Evolutionary conservation across 2,888 invertebrate species (phyloP), one percentile per base, ranked within the genome.

Genomic region (Erebia epiphron): DNA sequence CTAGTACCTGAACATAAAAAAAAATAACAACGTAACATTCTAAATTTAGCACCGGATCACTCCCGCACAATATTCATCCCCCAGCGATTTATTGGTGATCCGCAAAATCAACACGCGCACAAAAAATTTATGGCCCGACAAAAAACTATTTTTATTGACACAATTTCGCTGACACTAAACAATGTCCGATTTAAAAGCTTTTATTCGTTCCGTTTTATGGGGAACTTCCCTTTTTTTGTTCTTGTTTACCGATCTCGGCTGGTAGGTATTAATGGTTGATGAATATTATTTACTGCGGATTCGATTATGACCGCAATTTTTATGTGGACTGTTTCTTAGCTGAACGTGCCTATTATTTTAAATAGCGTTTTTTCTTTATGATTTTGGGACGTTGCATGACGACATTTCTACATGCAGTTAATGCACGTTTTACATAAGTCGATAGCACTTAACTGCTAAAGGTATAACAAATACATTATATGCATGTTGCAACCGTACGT

Each of bases 101-200:
- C 73, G 72, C 75, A 76, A 77, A 78, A 75, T 76, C 76, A 75
- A 73, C 75, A 74, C 68, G 63, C 73, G 73, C 69, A 67, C 71
- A 73, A 78, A 74, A 75, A 77, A 76, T 78, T 78, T 79, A 78
- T 73, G 78, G 75, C 76, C 74, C 73, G 75, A 79, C 79, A 77
- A 74, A 35, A 77, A 71, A 58, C 77, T 77, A 74, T 79, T 75
- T 70, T 73, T 73, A 71, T 68, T 67, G 66, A 65, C 73, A 70
- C 68, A 70, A 65, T 73, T 72, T 70, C 60, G 69, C 72, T 43
- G 64, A 65, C 70, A 71, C 65, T 71, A 72, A 73, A 73, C 72
- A 73, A 65, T 67, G 71, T 70, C 21, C 70, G 73, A 68, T 71
- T 73, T 68, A 65, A 71, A 73, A 67, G 69, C 64, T 65, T 69